phyloP scores from a whole-genome alignment of 2,113 vertebrate genomes.

The Paramormyrops kingsleyae region DNA sequence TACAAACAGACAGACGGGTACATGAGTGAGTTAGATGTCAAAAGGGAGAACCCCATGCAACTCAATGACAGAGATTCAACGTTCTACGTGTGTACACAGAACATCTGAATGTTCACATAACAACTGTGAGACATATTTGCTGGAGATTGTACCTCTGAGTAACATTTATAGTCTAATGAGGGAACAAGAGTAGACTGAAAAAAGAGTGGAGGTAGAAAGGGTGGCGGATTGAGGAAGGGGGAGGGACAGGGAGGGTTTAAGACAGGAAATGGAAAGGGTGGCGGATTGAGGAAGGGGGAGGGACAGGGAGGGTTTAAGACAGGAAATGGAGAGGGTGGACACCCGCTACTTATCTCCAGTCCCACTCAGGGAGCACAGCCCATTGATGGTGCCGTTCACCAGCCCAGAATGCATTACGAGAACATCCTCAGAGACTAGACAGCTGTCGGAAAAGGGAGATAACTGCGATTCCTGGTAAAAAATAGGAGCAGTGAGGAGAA shows the following conservation, averaged over 20 bases:
- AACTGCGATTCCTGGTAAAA: background rate
- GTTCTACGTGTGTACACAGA: background rate
- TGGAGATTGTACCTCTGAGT: background rate
- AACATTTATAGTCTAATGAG: background rate
- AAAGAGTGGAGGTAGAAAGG: background rate
- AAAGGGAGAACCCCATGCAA: background rate
- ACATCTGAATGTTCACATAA: background rate
- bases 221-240: background rate
- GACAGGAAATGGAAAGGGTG: background rate
- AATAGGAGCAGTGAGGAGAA: background rate
- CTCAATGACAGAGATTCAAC: background rate
- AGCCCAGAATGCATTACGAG: background rate
- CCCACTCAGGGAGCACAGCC: background rate
- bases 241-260: background rate
- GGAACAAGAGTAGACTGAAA: background rate
- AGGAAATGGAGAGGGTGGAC: background rate
- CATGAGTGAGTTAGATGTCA: background rate
- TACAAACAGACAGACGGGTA: slow-evolving; percentile 3
- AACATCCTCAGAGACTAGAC: background rate
- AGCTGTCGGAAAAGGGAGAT: background rate
- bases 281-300: background rate
- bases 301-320: background rate
- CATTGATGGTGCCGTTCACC: background rate
- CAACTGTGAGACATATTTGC: background rate
- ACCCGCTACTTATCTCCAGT: background rate